Conservation (phyloP, 2,113 vertebrate genomes). For the Pampusana beccarii region DNA sequence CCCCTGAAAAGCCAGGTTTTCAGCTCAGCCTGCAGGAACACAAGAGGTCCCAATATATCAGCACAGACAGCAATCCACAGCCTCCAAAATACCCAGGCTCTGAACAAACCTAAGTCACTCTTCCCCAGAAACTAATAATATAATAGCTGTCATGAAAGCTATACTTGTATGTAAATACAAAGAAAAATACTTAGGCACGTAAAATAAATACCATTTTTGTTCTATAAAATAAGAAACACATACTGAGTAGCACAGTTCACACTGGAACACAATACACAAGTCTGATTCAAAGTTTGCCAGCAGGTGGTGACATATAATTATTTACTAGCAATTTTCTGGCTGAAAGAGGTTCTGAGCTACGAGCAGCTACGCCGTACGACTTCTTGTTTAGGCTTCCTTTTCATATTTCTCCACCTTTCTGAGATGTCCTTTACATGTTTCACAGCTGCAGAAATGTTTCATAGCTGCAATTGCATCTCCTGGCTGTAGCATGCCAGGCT, state of each 20-base stretch:
- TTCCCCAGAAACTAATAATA: neutral
- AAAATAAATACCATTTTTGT: neutral
- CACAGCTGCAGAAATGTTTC: neutral
- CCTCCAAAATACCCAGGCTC: neutral
- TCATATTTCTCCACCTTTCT: neutral
- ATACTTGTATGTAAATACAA: neutral
- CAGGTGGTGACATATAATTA: slow-evolving; percentile 47
- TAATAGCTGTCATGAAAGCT: neutral
- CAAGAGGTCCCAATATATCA: neutral
- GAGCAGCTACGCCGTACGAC: neutral
- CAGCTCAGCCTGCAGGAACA: neutral
- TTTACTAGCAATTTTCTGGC: neutral
- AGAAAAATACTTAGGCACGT: neutral
- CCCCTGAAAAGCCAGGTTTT: neutral
- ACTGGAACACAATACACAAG: neutral
- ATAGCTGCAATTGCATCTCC: neutral
- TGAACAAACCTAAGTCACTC: neutral
- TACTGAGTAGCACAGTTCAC: neutral
- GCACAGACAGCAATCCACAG: neutral
- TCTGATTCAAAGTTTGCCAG: neutral
- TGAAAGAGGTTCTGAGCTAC: neutral
- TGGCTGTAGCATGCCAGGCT: neutral
- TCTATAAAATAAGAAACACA: neutral
- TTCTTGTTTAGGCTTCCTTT: neutral
- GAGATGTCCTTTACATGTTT: neutral